A percentile compares a stretch with the other conserved stretches of the same genome.
Evolutionary conservation across 2,888 invertebrate species (phyloP).

Genomic region (Ramazzottius varieornatus): DNA sequence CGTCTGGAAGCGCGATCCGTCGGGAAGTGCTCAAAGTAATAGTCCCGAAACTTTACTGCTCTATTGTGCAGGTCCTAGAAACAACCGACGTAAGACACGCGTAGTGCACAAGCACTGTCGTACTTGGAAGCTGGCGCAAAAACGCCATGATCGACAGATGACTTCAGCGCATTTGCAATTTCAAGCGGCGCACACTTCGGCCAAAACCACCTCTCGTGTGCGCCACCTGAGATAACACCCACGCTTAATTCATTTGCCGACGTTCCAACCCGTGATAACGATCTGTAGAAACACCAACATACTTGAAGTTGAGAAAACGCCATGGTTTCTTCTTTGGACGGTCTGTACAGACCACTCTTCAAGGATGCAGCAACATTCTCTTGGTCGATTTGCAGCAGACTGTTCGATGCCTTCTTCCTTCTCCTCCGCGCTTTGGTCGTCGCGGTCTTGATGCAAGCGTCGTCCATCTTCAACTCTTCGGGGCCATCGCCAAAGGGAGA

Average conservation of each 20-base stretch:
- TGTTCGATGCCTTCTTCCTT: not conserved
- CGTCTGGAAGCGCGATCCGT: not conserved
- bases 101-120: not conserved
- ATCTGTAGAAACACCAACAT: too few relatives aligned
- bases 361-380: not conserved
- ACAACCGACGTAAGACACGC: not conserved
- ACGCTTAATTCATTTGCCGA: not conserved
- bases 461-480: too few relatives aligned
- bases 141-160: too few relatives aligned
- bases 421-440: not conserved
- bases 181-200: too few relatives aligned
- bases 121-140: too few relatives aligned
- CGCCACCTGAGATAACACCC: too few relatives aligned
- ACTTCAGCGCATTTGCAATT: too few relatives aligned
- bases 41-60: not conserved
- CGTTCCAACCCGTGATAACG: too few relatives aligned
- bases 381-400: not conserved
- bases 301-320: not conserved
- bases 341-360: not conserved
- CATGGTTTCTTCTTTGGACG: not conserved
- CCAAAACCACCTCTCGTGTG: too few relatives aligned
- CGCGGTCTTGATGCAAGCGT: too few relatives aligned
- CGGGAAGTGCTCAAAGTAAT: conserved; percentile 1
- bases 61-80: not conserved
- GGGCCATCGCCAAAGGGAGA: too few relatives aligned